Base-by-base conservation (phyloP, 2,888 invertebrate genomes). In the Metellina segmentata region DNA sequence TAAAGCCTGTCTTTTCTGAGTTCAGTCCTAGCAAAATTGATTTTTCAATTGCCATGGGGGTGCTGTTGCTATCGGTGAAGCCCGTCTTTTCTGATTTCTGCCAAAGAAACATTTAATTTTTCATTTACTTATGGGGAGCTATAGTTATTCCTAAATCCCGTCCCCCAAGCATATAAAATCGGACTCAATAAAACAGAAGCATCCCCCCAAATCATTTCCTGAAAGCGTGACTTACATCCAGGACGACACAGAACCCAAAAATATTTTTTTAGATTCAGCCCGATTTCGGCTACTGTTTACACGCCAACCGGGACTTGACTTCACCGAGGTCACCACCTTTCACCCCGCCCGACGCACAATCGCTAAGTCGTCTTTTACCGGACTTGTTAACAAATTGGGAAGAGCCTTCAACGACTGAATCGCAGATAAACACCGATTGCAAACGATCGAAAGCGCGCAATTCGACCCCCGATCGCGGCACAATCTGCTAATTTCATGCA, bases 331-430 rank as follows among this genome's bases (percentile, higher is more conserved):
- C 82, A 71, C 49, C 75, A 69, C 49, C 70, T 77, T 19, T 20
- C 61, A 49, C 70, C 81, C n/a, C 69, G 70, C 70, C 49, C 49
- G 77, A 48, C 20, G 53, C 11, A 13, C 19, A 19, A 19, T 79
- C 85, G 75, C 48, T 69, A 69, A 85, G 70, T 69, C 85, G 78
- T 85, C 78, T 78, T 77, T 85, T 85, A 78, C 85, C 69, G 77
- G n/a, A 85, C 78, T 78, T 78, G 85, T 77, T 78, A 85, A 85
- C 85, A 85, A 85, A 78, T 85, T 85, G 85, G 69, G 49, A 77
- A 85, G 75, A 85, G 70, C 78, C 70, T 85, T 78, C 78, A 85
- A 85, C 75, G 1, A 34, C 34, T 4, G 34, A 85, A 53, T 48
- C 34, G 34, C 7, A 72, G 83, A 72, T 72, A 77, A 77, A 49